Evolutionary conservation across 2,797 vertebrate genomes (phyloP).

Genomic region (Tympanoctomys barrerae): DNA sequence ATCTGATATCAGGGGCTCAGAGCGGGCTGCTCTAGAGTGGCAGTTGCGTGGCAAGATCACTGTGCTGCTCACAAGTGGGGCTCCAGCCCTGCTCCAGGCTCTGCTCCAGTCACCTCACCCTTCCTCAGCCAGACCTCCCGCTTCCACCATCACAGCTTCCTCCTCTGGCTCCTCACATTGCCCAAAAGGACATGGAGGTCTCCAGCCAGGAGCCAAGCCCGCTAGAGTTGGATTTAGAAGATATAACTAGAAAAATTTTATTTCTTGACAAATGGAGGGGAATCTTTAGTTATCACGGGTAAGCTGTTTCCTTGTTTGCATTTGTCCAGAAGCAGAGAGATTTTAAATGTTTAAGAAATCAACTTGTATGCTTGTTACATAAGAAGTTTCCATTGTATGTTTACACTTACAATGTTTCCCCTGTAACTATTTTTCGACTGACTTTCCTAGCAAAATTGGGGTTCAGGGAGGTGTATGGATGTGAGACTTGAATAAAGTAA

Average conservation of each 20-base stretch:
- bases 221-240: slow-evolving; percentile 84
- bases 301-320: background rate
- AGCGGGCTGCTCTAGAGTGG: background rate
- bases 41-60: background rate
- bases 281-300: slow-evolving; percentile 85
- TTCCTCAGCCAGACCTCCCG: too few relatives aligned
- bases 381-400: background rate
- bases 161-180: background rate
- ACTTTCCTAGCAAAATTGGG: background rate
- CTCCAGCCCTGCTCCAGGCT: background rate
- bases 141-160: background rate
- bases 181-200: slow-evolving; percentile 40
- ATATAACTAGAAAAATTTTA: slow-evolving; percentile 89
- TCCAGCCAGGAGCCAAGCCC: background rate
- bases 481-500: background rate
- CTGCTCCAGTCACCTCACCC: background rate
- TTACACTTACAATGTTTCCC: background rate
- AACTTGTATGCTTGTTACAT: background rate
- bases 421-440: background rate
- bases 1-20: slow-evolving; percentile 49
- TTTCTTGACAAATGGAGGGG: slow-evolving; percentile 89
- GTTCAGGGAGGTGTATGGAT: background rate
- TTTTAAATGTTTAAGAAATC: background rate
- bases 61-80: slow-evolving; percentile 8
- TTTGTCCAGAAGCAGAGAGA: background rate